Evolutionary conservation across 2,113 vertebrate species (phyloP).

Genomic region (Leucopsar rothschildi): DNA sequence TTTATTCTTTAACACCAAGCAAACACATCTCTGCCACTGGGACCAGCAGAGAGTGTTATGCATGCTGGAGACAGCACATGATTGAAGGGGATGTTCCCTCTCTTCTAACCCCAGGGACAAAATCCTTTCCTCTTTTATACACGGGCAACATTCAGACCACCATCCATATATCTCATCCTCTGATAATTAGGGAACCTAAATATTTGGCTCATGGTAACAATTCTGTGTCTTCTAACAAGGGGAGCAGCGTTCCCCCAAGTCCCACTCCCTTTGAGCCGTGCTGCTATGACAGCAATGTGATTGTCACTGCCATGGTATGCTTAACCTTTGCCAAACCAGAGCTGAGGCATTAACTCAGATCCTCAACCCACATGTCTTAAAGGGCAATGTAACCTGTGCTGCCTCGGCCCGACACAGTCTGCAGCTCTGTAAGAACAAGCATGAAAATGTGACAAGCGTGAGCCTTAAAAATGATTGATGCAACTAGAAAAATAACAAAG

Average conservation of each 20-base stretch:
- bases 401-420: background rate
- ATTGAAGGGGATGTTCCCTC: background rate
- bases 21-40: background rate
- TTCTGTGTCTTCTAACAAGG: constrained; percentile 49
- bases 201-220: constrained; percentile 6
- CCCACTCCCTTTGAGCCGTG: constrained; percentile 43
- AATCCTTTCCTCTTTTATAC: background rate
- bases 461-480: constrained; percentile 42
- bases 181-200: background rate
- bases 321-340: constrained; percentile 70
- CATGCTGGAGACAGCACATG: background rate
- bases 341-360: constrained; percentile 64
- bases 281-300: constrained; percentile 63
- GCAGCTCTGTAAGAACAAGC: constrained; percentile 45
- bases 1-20: background rate
- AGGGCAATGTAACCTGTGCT: constrained; percentile 62
- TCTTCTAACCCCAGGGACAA: background rate
- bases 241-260: constrained; percentile 13
- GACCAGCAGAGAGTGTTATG: background rate
- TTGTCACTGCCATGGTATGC: constrained; percentile 74
- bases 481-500: constrained; percentile 60
- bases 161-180: background rate
- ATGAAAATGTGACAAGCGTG: constrained; percentile 35
- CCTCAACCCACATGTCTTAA: constrained; percentile 62
- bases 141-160: background rate